phyloP scores from a whole-genome alignment of 2,888 invertebrate species.

The Stenotaenia linearis region DNA sequence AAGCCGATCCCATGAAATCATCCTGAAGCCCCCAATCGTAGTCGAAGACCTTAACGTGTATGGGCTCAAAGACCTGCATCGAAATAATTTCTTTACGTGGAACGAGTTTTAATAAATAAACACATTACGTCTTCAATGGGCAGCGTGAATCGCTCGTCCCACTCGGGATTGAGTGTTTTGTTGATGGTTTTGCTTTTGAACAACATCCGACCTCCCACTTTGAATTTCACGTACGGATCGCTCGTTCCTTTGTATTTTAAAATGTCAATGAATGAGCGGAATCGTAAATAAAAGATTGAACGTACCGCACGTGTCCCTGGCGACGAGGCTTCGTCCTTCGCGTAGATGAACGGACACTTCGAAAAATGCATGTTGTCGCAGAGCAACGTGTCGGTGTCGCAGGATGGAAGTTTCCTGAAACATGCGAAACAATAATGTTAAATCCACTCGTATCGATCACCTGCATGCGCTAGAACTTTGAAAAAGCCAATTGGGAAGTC shows the following conservation, averaged over 20 bases:
- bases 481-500: not conserved
- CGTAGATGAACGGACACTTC: conserved; percentile 83
- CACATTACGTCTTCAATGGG: conserved; percentile 73
- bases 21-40: conserved; percentile 93
- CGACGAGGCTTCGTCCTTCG: conserved; percentile 79
- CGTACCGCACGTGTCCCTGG: conserved; percentile 92
- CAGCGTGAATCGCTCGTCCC: conserved; percentile 93
- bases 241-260: conserved; percentile 64
- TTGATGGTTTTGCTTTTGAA: conserved; percentile 93
- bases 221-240: conserved; percentile 97
- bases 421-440: not conserved
- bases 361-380: conserved; percentile 76
- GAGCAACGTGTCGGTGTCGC: conserved; percentile 30
- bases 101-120: too few relatives aligned
- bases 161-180: conserved; percentile 91
- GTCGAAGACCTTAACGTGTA: conserved; percentile 90
- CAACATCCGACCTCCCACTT: conserved; percentile 73
- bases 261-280: not conserved
- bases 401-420: conserved; percentile 21
- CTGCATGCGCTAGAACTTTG: not conserved
- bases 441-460: not conserved
- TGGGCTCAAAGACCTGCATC: conserved; percentile 60
- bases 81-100: too few relatives aligned
- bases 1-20: conserved; percentile 94
- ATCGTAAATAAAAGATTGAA: too few relatives aligned